Evolutionary conservation across 92 coral and sea anemone genomes (phyloP), one percentile per base, ranked within the genome.

Genomic region (Parazoanthus swiftii): DNA sequence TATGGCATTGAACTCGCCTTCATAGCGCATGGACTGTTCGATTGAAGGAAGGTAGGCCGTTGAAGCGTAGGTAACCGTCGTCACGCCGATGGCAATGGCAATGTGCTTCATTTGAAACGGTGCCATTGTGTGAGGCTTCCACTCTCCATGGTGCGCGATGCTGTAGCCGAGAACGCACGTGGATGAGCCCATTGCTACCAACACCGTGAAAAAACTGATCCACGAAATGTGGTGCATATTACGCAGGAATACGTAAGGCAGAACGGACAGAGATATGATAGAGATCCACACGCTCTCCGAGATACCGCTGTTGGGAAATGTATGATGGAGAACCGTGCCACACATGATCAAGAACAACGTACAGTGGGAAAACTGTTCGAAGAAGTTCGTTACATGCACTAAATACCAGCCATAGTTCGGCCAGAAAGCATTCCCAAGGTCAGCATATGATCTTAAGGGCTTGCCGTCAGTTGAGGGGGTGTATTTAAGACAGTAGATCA

Each of bases 301-400:
- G 74, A 95, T 92, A 8, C 95, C 95, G 89, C 98, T 95, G 82
- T 93, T 92, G 4, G 98, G 98, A 86, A 95, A 95, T 0, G 98
- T 95, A 70, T 95, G 98, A 50, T 95, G 98, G 85, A 95, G 80
- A 51, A 95, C 98, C 8, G 98, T 95, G 25, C 98, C 98, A 58
- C 98, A 95, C 98, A 95, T 95, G 70, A 95, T 95, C 67, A 95
- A 90, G 80, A 95, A 95, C 85, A 95, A 84, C 37, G 94, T 95
- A 26, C 98, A 95, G 85, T 95, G 98, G 36, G 98, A 95, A 77
- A 95, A 95, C 88, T 95, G 98, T 81, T 95, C 98, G 56, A 95
- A 92, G 68, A 95, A 95, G 88, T 95, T 95, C 68, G 95, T 94
- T 38, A 95, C 91, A 75, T 95, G 98, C 54, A 95, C 98, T 93